Evolutionary conservation across 2,113 vertebrate species (phyloP).

Genomic region (Dipodomys stephensi): DNA sequence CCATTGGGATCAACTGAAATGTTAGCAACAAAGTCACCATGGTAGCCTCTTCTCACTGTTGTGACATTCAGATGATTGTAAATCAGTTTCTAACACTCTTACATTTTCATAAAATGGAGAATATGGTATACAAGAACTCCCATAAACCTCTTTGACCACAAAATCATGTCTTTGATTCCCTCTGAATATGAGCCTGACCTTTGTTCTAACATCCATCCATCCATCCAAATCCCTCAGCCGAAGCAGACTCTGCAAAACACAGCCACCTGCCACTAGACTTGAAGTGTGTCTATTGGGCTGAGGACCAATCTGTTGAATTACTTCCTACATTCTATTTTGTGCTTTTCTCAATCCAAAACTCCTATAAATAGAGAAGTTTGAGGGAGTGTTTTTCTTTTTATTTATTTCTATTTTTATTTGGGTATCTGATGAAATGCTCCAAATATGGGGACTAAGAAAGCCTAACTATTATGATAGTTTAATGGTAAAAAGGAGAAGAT

Average conservation of each 20-base stretch:
- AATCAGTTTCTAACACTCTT: neutral
- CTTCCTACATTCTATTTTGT: neutral
- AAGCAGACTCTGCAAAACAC: neutral
- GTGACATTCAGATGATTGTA: conserved; percentile 6
- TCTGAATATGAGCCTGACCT: conserved; percentile 2
- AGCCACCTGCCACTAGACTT: neutral
- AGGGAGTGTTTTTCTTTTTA: neutral
- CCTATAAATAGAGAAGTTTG: neutral
- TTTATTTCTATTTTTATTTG: conserved; percentile 46
- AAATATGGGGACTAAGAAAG: neutral
- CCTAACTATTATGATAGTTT: conserved; percentile 15
- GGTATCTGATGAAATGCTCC: neutral
- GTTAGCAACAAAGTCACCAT: neutral
- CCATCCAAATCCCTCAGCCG: neutral
- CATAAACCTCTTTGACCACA: neutral
- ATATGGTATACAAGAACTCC: neutral
- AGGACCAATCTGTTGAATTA: neutral
- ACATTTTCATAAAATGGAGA: conserved; percentile 34
- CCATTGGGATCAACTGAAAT: neutral
- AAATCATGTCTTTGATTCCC: conserved; percentile 4
- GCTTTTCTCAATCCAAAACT: neutral
- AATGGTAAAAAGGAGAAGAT: conserved; percentile 23
- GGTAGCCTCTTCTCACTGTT: neutral
- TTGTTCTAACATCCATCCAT: neutral
- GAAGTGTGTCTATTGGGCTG: neutral